These are phyloP conservation scores for Catagonus wagneri DNA, from an alignment of 2,113 vertebrate species.

Conservation along the genomic window DNA sequence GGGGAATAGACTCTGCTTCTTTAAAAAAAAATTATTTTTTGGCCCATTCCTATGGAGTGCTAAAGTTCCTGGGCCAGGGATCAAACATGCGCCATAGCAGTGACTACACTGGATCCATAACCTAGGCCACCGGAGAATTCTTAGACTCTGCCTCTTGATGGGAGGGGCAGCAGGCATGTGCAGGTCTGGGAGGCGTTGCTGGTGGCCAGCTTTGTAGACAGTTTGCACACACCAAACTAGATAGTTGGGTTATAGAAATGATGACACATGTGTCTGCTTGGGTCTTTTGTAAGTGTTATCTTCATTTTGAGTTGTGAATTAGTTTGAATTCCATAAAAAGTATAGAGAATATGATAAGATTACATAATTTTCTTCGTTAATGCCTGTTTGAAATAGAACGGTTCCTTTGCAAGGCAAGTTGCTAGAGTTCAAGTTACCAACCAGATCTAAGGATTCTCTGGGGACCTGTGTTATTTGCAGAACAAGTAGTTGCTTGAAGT, in stretches of 20 bases:
- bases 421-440: slow-evolving; percentile 26
- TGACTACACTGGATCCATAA: too few relatives aligned
- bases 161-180: not conserved
- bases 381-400: slow-evolving; percentile 60
- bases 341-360: slow-evolving; percentile 51
- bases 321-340: slow-evolving; percentile 45
- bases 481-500: slow-evolving; percentile 72
- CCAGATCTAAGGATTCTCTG: slow-evolving; percentile 62
- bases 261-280: not conserved
- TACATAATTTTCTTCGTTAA: slow-evolving; percentile 66
- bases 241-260: not conserved
- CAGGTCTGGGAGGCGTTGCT: not conserved
- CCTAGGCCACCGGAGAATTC: too few relatives aligned
- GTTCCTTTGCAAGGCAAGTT: slow-evolving; percentile 62
- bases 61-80: too few relatives aligned
- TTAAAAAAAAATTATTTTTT: not conserved
- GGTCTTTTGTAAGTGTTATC: slow-evolving; percentile 58
- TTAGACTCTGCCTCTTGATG: not conserved
- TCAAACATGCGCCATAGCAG: too few relatives aligned
- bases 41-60: too few relatives aligned
- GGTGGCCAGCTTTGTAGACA: not conserved
- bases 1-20: not conserved
- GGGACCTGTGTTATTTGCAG: slow-evolving; percentile 69
- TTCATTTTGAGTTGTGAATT: slow-evolving; percentile 53
- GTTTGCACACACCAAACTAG: not conserved